Evolutionary conservation across 2,888 invertebrate species (phyloP).

Genomic region (Omphaloscelis lunosa): DNA sequence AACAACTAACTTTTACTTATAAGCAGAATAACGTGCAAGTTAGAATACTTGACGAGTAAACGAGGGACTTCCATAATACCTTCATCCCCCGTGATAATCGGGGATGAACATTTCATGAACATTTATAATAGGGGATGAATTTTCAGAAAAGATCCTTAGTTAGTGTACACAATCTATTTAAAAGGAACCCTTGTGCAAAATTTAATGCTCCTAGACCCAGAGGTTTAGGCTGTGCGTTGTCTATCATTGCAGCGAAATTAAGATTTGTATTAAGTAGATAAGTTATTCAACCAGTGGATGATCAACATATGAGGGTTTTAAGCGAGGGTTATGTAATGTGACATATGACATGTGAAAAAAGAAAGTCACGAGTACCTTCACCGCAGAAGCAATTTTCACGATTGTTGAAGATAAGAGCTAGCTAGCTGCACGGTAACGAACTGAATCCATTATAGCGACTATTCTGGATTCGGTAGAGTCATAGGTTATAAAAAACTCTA

Average conservation of each 20-base stretch:
- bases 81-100: background rate
- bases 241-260: too few species aligned
- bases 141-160: background rate
- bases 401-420: background rate
- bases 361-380: background rate
- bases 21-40: too few species aligned
- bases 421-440: slow-evolving; percentile 12
- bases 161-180: background rate
- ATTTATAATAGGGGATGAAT: background rate
- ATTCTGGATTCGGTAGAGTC: too few species aligned
- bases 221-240: too few species aligned
- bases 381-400: background rate
- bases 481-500: background rate
- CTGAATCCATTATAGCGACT: slow-evolving; percentile 10
- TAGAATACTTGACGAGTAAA: too few species aligned
- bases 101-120: background rate
- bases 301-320: background rate
- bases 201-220: too few species aligned
- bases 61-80: too few species aligned
- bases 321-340: background rate
- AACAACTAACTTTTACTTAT: too few species aligned
- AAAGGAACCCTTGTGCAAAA: too few species aligned
- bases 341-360: too few species aligned
- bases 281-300: background rate
- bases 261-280: too few species aligned